A percentile compares a stretch with the other conserved stretches of the same genome.
These are phyloP conservation scores for Entomobrya proxima DNA, from an alignment of 2,888 invertebrate species.

Conservation along the genomic window DNA sequence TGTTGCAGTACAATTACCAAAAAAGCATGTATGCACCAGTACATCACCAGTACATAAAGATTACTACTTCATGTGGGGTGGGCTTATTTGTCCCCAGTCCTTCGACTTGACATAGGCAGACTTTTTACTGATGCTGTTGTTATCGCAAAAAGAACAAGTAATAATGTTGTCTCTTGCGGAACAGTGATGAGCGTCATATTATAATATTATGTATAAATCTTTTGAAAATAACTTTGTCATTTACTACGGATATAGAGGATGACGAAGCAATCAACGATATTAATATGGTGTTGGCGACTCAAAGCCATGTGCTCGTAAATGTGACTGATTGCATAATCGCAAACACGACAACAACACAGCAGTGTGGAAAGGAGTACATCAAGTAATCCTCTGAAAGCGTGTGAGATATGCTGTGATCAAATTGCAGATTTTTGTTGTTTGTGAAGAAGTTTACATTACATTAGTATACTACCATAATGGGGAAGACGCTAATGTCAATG, in stretches of 20 bases:
- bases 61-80: too few species aligned
- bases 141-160: background rate
- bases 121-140: background rate
- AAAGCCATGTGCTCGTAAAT: constrained; percentile 33
- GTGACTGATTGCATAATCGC: constrained; percentile 21
- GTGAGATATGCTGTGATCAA: background rate
- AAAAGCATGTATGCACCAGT: background rate
- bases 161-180: constrained; percentile 17
- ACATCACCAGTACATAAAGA: background rate
- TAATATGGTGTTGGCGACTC: constrained; percentile 1
- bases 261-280: background rate
- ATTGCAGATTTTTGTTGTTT: constrained; percentile 20
- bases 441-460: background rate
- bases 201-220: too few species aligned
- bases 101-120: background rate
- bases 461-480: background rate
- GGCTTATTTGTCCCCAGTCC: background rate
- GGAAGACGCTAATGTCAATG: constrained; percentile 1
- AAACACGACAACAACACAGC: constrained; percentile 21
- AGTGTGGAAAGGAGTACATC: background rate
- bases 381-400: background rate
- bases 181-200: background rate
- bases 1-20: background rate
- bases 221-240: background rate
- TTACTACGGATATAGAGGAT: too few species aligned